These are phyloP conservation scores for Chironomus tepperi DNA, from an alignment of 1,140 invertebrate genomes.

Conservation along the genomic window DNA sequence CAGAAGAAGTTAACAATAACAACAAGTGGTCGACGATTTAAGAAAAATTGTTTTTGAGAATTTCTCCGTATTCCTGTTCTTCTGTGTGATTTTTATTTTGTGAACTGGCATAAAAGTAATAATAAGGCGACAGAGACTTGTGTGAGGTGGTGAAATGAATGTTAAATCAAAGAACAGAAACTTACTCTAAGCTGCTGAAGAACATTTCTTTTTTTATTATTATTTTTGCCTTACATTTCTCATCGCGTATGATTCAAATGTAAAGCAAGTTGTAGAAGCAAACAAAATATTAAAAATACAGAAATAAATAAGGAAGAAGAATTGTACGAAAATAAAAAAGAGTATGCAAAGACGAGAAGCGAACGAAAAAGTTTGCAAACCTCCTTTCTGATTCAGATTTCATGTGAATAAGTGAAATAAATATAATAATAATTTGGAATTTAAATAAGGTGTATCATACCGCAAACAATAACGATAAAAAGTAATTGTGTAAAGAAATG, in stretches of 20 bases:
- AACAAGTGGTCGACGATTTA: not conserved
- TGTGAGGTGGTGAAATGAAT: constrained; percentile 17
- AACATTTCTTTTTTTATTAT: too few species aligned
- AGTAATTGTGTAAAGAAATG: constrained; percentile 13
- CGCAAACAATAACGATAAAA: constrained; percentile 18
- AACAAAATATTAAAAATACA: too few species aligned
- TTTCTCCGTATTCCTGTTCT: not conserved
- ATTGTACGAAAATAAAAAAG: not conserved
- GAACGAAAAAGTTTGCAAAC: not conserved
- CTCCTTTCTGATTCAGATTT: too few species aligned
- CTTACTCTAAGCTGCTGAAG: too few species aligned
- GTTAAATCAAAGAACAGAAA: not conserved
- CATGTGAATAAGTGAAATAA: not conserved
- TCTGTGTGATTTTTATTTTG: not conserved
- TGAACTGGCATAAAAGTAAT: not conserved
- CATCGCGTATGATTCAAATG: constrained; percentile 5
- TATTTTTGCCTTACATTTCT: not conserved
- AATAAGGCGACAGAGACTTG: not conserved
- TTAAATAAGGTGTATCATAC: constrained; percentile 20
- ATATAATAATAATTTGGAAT: not conserved
- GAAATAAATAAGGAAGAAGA: not conserved
- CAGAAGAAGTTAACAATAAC: constrained; percentile 2
- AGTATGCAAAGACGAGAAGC: not conserved
- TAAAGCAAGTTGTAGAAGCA: not conserved
- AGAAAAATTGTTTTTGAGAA: not conserved